These are phyloP conservation scores for Trichosurus vulpecula DNA, from an alignment of 2,797 vertebrate genomes.

Conservation along the genomic window DNA sequence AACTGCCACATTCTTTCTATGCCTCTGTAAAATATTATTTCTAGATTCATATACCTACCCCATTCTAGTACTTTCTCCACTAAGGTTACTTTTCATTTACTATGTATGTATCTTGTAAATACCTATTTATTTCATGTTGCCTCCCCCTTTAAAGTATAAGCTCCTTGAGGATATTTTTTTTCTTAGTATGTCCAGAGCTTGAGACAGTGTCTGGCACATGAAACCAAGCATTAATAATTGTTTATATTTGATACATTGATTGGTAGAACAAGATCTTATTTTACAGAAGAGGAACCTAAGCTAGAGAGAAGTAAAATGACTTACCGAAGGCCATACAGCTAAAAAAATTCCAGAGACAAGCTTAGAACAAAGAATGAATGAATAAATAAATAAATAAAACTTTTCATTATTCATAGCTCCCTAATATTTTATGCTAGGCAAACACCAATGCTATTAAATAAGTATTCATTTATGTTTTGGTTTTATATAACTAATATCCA, in stretches of 20 bases:
- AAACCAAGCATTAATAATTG: not conserved
- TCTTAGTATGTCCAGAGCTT: not conserved
- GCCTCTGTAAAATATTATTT: too few species aligned
- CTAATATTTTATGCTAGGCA: not conserved
- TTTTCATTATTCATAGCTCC: not conserved
- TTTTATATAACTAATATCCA: not conserved
- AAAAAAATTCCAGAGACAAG: not conserved
- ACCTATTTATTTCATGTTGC: not conserved
- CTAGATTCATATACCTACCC: not conserved
- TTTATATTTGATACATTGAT: not conserved
- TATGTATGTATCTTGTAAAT: not conserved
- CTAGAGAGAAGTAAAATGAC: not conserved
- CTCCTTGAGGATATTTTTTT: not conserved
- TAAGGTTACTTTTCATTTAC: not conserved
- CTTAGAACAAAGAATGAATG: not conserved
- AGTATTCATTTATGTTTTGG: rapidly evolving
- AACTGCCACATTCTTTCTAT: not conserved
- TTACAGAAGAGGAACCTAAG: not conserved
- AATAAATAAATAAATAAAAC: not conserved
- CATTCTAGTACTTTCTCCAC: not conserved
- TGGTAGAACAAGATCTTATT: not conserved
- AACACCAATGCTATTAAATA: not conserved
- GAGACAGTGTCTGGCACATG: not conserved
- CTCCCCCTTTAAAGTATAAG: not conserved
- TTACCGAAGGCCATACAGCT: not conserved